A percentile compares a stretch with the other conserved stretches of the same genome.
phyloP scores from a whole-genome alignment of 2,113 vertebrate genomes.

The Sarotherodon lohbergeri region DNA sequence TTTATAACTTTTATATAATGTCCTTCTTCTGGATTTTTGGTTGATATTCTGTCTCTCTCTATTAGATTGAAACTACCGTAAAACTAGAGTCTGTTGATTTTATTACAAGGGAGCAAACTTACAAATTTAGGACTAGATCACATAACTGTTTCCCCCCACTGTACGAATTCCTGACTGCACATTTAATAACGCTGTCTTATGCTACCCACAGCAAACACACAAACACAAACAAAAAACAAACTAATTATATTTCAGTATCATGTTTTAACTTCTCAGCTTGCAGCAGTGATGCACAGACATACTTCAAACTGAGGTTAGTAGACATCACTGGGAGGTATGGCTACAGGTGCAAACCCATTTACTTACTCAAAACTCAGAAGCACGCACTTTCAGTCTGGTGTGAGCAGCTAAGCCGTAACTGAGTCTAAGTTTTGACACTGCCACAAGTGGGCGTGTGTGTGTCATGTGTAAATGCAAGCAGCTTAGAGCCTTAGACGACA shows the following conservation, averaged over 20 bases:
- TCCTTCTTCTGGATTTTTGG: background rate
- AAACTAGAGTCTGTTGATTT: background rate
- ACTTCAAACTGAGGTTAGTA: background rate
- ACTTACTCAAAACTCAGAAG: background rate
- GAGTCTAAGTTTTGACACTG: background rate
- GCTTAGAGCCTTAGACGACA: conserved; percentile 31
- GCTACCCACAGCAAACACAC: background rate
- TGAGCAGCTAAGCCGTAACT: background rate
- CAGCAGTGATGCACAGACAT: background rate
- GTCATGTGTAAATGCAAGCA: background rate
- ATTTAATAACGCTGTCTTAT: background rate
- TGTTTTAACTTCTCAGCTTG: background rate
- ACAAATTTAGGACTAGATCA: background rate
- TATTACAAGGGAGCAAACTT: background rate
- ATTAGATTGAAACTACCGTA: background rate
- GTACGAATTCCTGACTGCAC: background rate
- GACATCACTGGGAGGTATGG: background rate
- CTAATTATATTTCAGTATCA: background rate
- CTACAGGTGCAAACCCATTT: background rate
- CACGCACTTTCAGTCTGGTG: background rate
- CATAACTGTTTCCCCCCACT: background rate
- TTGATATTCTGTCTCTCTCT: background rate
- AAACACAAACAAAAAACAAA: background rate
- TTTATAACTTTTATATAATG: background rate
- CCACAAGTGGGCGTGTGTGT: background rate